phyloP scores from a whole-genome alignment of 1,140 invertebrate genomes.

The Argopecten irradians region DNA sequence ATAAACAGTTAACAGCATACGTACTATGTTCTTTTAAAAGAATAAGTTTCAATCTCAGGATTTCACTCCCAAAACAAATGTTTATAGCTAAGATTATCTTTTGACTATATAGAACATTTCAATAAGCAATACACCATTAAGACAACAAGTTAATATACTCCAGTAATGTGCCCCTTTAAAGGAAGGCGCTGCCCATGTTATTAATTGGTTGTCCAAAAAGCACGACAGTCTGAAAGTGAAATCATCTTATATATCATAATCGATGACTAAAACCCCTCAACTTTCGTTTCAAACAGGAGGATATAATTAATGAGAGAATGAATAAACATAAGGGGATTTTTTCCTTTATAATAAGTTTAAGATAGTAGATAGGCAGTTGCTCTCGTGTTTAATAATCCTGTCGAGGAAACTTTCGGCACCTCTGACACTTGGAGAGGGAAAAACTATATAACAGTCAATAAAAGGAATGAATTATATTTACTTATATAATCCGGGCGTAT shows the following conservation, averaged over 20 bases:
- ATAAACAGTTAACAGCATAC: too few species aligned
- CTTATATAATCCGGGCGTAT: constrained; percentile 45
- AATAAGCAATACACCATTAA: too few species aligned
- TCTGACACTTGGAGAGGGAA: not conserved
- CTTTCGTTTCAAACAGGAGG: not conserved
- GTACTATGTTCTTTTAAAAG: too few species aligned
- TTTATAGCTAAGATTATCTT: too few species aligned
- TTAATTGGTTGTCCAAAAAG: not conserved
- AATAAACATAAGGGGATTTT: not conserved
- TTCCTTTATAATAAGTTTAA: not conserved
- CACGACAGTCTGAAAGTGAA: not conserved
- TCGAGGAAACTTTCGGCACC: not conserved
- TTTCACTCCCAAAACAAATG: too few species aligned
- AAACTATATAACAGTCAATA: constrained; percentile 26
- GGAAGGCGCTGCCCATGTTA: not conserved
- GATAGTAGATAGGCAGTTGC: constrained; percentile 13
- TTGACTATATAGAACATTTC: too few species aligned
- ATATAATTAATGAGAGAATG: not conserved
- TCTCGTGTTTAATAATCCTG: not conserved
- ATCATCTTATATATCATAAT: not conserved
- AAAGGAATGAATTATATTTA: constrained; percentile 42
- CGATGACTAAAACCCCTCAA: constrained; percentile 9
- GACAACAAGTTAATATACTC: too few species aligned
- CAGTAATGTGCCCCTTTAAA: not conserved
- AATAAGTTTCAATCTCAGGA: too few species aligned